phyloP scores from a whole-genome alignment of 1,140 invertebrate genomes.

The Megalopta genalis region DNA sequence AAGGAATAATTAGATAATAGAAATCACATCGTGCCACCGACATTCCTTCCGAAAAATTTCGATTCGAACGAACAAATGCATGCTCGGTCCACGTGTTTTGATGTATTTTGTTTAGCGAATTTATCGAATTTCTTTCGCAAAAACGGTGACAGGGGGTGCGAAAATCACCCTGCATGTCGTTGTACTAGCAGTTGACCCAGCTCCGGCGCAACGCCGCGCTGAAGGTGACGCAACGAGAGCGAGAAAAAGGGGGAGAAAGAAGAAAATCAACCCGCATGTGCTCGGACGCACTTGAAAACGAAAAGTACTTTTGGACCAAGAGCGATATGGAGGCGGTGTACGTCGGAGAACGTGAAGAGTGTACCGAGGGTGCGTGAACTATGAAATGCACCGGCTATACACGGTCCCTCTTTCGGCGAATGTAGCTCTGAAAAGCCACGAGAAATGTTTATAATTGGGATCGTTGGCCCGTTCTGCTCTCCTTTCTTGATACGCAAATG shows the following conservation, averaged over 20 bases:
- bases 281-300: slow-evolving; percentile 65
- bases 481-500: slow-evolving; percentile 41
- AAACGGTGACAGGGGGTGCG: background rate
- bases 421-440: slow-evolving; percentile 69
- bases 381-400: slow-evolving; percentile 55
- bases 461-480: slow-evolving; percentile 68
- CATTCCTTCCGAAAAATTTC: too few relatives aligned
- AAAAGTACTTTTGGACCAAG: slow-evolving; percentile 72
- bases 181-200: slow-evolving; percentile 20
- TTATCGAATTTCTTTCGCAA: background rate
- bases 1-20: too few relatives aligned
- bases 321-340: slow-evolving; percentile 46
- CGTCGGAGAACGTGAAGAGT: slow-evolving; percentile 47
- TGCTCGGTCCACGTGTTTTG: background rate
- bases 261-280: slow-evolving; percentile 69
- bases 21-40: too few relatives aligned
- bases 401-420: slow-evolving; percentile 59
- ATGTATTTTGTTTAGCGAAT: too few relatives aligned
- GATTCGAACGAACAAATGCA: too few relatives aligned
- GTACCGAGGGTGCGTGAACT: slow-evolving; percentile 57
- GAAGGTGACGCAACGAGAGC: slow-evolving; percentile 40
- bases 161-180: background rate
- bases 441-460: slow-evolving; percentile 78
- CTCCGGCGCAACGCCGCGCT: background rate
- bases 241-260: slow-evolving; percentile 39